These are phyloP conservation scores for Trilocha varians DNA, from an alignment of 2,888 invertebrate genomes.

Conservation along the genomic window DNA sequence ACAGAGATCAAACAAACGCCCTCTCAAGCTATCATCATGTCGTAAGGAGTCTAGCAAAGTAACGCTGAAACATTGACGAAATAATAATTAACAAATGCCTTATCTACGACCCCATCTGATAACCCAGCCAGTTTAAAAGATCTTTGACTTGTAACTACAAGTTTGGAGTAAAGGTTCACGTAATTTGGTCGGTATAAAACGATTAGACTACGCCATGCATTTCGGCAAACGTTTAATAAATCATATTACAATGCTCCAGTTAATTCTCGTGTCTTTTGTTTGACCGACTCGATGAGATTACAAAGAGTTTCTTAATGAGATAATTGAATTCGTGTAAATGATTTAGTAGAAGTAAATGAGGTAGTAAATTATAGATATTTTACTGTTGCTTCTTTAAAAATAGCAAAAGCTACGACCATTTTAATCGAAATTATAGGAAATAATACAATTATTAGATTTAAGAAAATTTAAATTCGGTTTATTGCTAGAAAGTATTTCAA, in stretches of 20 bases:
- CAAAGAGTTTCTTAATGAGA: conserved; percentile 4
- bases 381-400: no score
- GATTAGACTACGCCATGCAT: conserved; percentile 14
- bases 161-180: conserved; percentile 15
- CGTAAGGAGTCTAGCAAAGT: conserved; percentile 19
- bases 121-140: conserved; percentile 16
- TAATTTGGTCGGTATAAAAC: conserved; percentile 17
- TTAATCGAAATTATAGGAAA: no score
- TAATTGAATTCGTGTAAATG: no score
- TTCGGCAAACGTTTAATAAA: conserved; percentile 30
- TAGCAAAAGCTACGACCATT: no score
- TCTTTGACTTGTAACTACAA: background rate
- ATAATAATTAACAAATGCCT: conserved; percentile 55
- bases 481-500: no score
- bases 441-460: no score
- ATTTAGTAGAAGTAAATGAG: no score
- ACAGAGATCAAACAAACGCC: background rate
- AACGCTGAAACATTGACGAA: conserved; percentile 43
- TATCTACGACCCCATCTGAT: conserved; percentile 50
- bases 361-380: no score
- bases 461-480: no score
- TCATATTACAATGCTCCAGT: conserved; percentile 16
- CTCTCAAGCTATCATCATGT: conserved; percentile 6
- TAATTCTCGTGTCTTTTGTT: conserved; percentile 12
- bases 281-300: conserved; percentile 11